Evolutionary conservation across 2,113 vertebrate species (phyloP), one percentile per base, ranked within the genome.

Genomic region (Ibidorhyncha struthersii): DNA sequence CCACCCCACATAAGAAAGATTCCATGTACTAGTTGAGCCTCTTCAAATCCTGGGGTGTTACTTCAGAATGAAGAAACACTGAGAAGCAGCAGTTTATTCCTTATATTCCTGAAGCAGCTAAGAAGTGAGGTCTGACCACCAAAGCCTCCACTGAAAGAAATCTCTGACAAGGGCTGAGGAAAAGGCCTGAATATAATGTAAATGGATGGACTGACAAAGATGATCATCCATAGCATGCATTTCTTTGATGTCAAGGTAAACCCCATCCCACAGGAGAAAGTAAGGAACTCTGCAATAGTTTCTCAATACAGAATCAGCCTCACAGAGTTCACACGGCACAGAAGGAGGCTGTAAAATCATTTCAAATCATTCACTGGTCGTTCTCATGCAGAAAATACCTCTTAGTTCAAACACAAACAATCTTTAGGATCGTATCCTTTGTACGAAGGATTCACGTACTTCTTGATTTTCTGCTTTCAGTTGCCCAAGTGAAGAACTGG

Each of bases 401-500:
- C 12, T 12, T 27, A 45, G 30, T 32, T 94, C 61, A 82, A 90
- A 90, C 17, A 45, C 19, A 59, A 85, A 23, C 2, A 71, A 89
- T 81, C 21, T 71, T 82, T 59, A 79, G 50, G 34, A 59, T 55
- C 26, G 26, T 41, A 74, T 4, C 27, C 30, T 76, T 66, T 59
- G 9, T 47, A 93, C 29, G 67, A 53, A 53, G 13, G n/a, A 76
- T 36, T 53, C 34, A 40, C 4, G 8, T n/a, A n/a, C 23, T 58
- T 69, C 30, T 77, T 56, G 45, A 62, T 74, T 84, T 95, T 87
- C 22, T 1, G 1, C 20, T 90, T 79, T 67, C 52, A 74, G 50
- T 72, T 63, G 52, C 55, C 56, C 58, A 53, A 50, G n/a, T 43
- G 52, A 94, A 95, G 56, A 91, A 85, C n/a, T n/a, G 19, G 11